Percentiles rank a stretch among this genome's conserved stretches.
Evolutionary conservation across 2,888 invertebrate species (phyloP).

Genomic region (Eristalis intricaria): DNA sequence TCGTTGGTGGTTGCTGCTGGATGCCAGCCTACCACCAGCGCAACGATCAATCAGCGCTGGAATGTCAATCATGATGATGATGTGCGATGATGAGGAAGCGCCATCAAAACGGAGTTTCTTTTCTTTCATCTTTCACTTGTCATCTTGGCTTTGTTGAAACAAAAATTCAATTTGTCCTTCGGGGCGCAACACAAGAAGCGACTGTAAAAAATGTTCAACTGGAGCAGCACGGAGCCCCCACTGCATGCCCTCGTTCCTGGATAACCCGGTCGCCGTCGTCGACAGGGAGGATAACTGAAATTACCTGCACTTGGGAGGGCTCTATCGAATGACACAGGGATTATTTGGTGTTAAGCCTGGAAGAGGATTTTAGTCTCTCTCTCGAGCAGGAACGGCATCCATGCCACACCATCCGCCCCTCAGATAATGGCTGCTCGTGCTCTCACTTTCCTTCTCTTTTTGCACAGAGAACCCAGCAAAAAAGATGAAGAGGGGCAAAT

Average conservation of each 20-base stretch:
- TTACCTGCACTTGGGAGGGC: slow-evolving; percentile 66
- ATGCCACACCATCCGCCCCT: not conserved
- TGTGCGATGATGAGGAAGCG: slow-evolving; percentile 70
- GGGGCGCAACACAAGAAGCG: slow-evolving; percentile 20
- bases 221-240: too few relatives aligned
- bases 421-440: not conserved
- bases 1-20: slow-evolving; percentile 13
- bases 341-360: slow-evolving; percentile 63
- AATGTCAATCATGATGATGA: slow-evolving; percentile 72
- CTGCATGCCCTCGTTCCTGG: not conserved
- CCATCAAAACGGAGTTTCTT: slow-evolving; percentile 40
- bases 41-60: slow-evolving; percentile 67
- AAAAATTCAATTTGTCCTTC: not conserved
- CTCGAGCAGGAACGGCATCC: too few relatives aligned
- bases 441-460: not conserved
- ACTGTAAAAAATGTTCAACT: slow-evolving; percentile 53
- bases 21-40: slow-evolving; percentile 42
- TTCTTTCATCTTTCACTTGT: not conserved
- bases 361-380: not conserved
- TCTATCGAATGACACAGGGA: slow-evolving; percentile 65
- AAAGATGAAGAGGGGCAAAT: slow-evolving; percentile 29
- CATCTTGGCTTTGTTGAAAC: not conserved
- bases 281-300: slow-evolving; percentile 39
- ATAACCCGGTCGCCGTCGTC: not conserved
- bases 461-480: not conserved